Base-by-base conservation (phyloP, 2,113 vertebrate species). In the Labeo rohita region DNA sequence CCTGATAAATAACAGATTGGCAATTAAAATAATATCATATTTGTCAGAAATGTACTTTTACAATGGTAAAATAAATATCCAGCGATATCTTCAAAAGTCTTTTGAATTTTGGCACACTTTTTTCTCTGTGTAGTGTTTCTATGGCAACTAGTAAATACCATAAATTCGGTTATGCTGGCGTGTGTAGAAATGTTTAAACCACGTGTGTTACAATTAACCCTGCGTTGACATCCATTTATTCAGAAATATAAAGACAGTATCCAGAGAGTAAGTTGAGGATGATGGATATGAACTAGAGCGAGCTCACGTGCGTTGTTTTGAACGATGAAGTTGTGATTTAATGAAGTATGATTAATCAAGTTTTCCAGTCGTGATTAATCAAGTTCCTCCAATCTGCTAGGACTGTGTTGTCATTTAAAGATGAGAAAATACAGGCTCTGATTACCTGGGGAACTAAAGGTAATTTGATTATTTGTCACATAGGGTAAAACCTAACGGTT, bases 391-490 rank as follows among this genome's bases (percentile, higher is more conserved):
- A 52, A 82, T 70, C 28, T 68, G 80, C 23, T 52, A 50, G 28
- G 28, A 81, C 4, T 66, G 79, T 34, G 63, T 81, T 28, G 59
- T 49, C 2, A 0, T 82, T 65, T 68, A 34, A 9, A 68, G 28
- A 4, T 49, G 65, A 23, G 1, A 5, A 70, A 39, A 63, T 80
- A 12, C 56, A 45, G 59, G 39, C 59, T 80, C 18, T 65, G 56
- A 82, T 82, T 52, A 70, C 45, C 45, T 12, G 18, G 18, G 80
- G 80, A 70, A 70, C 63, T 52, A 52, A 82, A 52, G 47, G 63
- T 70, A n/a, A 52, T 70, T 36, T n/a, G 23, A 68, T 50, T 70
- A 34, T 36, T 82, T 82, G 23, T 82, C 63, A 82, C 43, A 34
- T 21, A 50, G 43, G 47, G 28, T 16, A 65, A 47, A 80, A 28